Percentiles rank a stretch among this genome's conserved stretches.
phyloP scores from a whole-genome alignment of 2,888 invertebrate species.

The Anoncus sp. region DNA sequence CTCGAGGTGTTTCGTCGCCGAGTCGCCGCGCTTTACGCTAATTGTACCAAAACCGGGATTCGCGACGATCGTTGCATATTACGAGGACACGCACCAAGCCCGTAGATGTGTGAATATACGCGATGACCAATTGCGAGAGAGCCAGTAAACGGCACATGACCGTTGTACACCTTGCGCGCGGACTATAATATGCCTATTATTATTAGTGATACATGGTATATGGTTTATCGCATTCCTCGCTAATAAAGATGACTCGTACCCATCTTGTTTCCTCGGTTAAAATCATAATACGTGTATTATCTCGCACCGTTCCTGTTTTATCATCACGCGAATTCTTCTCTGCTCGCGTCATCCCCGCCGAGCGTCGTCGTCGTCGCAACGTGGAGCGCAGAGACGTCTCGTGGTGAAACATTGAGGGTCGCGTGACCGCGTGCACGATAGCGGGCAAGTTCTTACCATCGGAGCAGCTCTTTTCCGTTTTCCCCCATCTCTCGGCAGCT shows the following conservation, averaged over 20 bases:
- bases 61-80: constrained; percentile 23
- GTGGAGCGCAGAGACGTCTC: no score
- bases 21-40: constrained; percentile 37
- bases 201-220: constrained; percentile 27
- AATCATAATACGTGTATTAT: no score
- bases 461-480: no score
- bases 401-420: no score
- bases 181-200: constrained; percentile 1
- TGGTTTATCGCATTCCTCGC: constrained; percentile 17
- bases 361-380: no score
- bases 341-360: no score
- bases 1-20: constrained; percentile 53
- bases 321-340: no score
- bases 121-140: constrained; percentile 52
- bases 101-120: constrained; percentile 5
- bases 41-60: constrained; percentile 56
- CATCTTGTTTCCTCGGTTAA: constrained; percentile 1
- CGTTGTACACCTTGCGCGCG: constrained; percentile 6
- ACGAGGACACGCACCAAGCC: background rate
- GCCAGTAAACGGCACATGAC: constrained; percentile 42
- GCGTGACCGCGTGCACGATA: no score
- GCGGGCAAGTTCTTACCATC: no score
- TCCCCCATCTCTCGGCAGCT: no score
- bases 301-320: no score
- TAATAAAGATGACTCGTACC: background rate